Base-by-base conservation (phyloP, 2,888 invertebrate genomes). In the Dexiosoma caninum region DNA sequence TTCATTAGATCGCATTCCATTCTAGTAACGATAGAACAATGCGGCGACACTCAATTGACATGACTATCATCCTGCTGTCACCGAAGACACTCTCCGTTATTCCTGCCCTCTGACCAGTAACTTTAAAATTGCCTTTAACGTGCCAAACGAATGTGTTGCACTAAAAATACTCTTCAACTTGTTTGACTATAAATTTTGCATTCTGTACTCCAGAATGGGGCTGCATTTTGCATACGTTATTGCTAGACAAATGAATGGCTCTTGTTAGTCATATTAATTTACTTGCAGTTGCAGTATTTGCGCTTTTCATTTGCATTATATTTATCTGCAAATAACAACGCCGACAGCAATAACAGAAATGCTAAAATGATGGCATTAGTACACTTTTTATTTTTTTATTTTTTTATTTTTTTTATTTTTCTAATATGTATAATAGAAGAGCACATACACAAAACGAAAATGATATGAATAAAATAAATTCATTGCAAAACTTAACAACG, bases 401-500 rank as follows among this genome's bases (percentile, higher is more conserved):
- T 46, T 44, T 12, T 46, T 46, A 7, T n/a, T n/a, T n/a, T n/a
- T n/a, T n/a, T n/a, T n/a, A n/a, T n/a, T n/a, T n/a, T n/a, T n/a
- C n/a, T n/a, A n/a, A n/a, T n/a, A n/a, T n/a, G 2, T 27, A 30
- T 16, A 44, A 44, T 1, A 14, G 0, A 66, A 44, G 4, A 35
- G 27, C n/a, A 40, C 37, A n/a, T 37, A 59, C 5, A 59, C 5
- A 23, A 27, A 46, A 12, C 8, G 10, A 59, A 70, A 37, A 21
- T 44, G 27, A 23, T 16, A 37, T 23, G 8, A 23, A 69, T 57
- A 35, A 27, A 27, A 49, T 59, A 46, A 49, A 59, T 59, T 59
- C 8, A 32, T 70, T 59, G 46, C 27, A 14, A 57, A 69, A 44
- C 21, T 57, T 35, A 46, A 70, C 37, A 59, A n/a, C n/a, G n/a